Base-by-base conservation (phyloP, 2,888 invertebrate species). In the Andrena hattorfiana region DNA sequence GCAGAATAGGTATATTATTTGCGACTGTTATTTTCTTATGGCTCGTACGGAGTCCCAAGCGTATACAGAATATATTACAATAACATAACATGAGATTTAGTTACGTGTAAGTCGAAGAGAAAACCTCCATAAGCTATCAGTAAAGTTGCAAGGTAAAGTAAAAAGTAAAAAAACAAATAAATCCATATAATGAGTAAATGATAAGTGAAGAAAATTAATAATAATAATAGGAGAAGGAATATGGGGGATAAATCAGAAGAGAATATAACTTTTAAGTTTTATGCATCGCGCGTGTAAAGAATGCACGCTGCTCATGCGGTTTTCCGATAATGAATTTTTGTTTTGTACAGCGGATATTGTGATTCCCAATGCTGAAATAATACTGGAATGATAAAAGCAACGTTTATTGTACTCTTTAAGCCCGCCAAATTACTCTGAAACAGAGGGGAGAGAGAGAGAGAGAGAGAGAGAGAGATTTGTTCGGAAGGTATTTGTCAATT, bases 1-100 rank as follows among this genome's bases (percentile, higher is more conserved):
- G 88, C 85, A 88, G 84, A 88, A 87, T 85, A 86, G 84, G 86
- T 90, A 92, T 90, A 90, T 93, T 90, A 91, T 93, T 92, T 90
- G 89, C 92, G 91, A 92, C 92, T 93, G 91, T 94, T 94, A 93
- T 93, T 94, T 93, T 94, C 93, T 90, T 93, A 93, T 93, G 92
- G 92, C 91, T 92, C 92, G 86, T 88, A 84, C 83, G 66, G 85
- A 88, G 92, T 90, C 90, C 89, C 88, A 89, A 89, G 86, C 87
- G 82, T 86, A 90, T 81, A 89, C 80, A 88, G 51, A 74, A 88
- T 88, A 90, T 79, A 90, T 84, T 56, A 56, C 56, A 56, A 91
- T 85, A 42, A 89, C 86, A 91, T 89, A 88, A 85, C 85, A 84
- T 86, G 87, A 87, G 83, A 90, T 90, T 91, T 90, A 91, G 88